Evolutionary conservation across 2,113 vertebrate species (phyloP).

Genomic region (Sylvicapra grimmia): DNA sequence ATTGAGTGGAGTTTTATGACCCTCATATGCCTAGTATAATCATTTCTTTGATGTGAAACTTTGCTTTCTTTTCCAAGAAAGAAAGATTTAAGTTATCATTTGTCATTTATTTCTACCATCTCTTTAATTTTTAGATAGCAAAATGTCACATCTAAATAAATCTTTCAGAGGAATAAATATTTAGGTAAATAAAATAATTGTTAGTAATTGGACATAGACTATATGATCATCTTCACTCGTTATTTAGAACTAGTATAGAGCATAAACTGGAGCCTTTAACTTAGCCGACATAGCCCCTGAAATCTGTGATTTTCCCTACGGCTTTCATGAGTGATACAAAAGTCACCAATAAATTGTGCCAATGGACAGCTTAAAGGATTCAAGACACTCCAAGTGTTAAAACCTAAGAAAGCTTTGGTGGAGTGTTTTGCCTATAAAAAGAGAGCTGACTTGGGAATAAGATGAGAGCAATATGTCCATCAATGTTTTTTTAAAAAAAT

Average conservation of each 20-base stretch:
- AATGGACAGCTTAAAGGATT: slow-evolving; percentile 49
- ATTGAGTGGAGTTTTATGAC: slow-evolving; percentile 51
- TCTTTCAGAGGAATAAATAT: slow-evolving; percentile 22
- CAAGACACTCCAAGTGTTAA: background rate
- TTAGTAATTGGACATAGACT: background rate
- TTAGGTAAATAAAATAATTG: slow-evolving; percentile 53
- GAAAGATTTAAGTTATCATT: background rate
- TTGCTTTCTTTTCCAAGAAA: slow-evolving; percentile 48
- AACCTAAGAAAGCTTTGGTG: background rate
- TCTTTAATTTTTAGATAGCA: slow-evolving; percentile 24
- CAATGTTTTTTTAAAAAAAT: background rate
- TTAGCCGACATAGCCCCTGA: slow-evolving; percentile 18
- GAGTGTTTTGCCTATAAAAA: slow-evolving; percentile 23
- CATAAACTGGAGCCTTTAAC: slow-evolving; percentile 40
- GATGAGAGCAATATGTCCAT: background rate
- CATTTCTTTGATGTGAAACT: slow-evolving; percentile 13
- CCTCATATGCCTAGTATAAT: slow-evolving; percentile 36
- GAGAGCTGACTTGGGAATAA: background rate
- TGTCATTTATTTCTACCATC: background rate
- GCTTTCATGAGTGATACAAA: slow-evolving; percentile 62
- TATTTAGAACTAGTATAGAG: background rate
- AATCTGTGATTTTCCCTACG: slow-evolving; percentile 49
- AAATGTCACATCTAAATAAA: slow-evolving; percentile 21
- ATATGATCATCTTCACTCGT: slow-evolving; percentile 22
- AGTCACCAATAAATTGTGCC: slow-evolving; percentile 52